These are phyloP conservation scores for Phaedon cochleariae DNA, from an alignment of 2,888 invertebrate genomes.

Conservation along the genomic window DNA sequence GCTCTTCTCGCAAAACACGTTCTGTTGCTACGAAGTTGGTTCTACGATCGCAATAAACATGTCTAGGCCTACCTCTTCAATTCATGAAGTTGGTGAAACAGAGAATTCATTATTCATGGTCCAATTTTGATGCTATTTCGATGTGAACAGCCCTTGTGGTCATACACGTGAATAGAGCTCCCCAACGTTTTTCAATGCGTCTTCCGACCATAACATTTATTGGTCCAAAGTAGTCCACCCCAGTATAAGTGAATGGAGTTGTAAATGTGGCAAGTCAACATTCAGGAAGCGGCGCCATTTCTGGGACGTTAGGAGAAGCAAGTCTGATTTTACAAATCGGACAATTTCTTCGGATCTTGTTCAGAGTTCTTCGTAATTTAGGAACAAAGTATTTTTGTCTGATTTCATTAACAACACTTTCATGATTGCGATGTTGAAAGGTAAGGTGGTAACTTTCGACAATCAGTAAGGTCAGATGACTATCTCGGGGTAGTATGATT, in stretches of 20 bases:
- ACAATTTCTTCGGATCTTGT: slow-evolving; percentile 6
- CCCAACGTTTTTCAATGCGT: slow-evolving; percentile 28
- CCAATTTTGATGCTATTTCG: slow-evolving; percentile 15
- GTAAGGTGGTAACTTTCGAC: background rate
- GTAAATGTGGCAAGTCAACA: slow-evolving; percentile 14
- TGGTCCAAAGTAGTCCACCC: slow-evolving; percentile 31
- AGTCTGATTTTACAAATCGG: slow-evolving; percentile 20
- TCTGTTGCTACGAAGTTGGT: slow-evolving; percentile 16
- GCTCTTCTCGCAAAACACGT: slow-evolving; percentile 3
- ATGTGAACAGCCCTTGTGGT: slow-evolving; percentile 23
- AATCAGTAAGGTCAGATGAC: slow-evolving; percentile 2
- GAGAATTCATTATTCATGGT: background rate
- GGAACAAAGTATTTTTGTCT: slow-evolving; percentile 20
- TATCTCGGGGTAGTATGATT: slow-evolving; percentile 7
- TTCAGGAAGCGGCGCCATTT: slow-evolving; percentile 25
- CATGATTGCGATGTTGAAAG: background rate
- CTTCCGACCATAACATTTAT: slow-evolving; percentile 24
- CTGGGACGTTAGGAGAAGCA: slow-evolving; percentile 7
- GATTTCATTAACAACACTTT: slow-evolving; percentile 22
- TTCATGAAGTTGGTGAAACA: slow-evolving; percentile 18
- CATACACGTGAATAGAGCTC: slow-evolving; percentile 18
- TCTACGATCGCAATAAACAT: slow-evolving; percentile 16
- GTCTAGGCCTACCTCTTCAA: slow-evolving; percentile 10
- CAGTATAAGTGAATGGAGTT: slow-evolving; percentile 22
- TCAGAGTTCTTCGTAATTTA: slow-evolving; percentile 13